Evolutionary conservation across 2,797 vertebrate species (phyloP), one percentile per base, ranked within the genome.

Genomic region (Neoniphon sammara): DNA sequence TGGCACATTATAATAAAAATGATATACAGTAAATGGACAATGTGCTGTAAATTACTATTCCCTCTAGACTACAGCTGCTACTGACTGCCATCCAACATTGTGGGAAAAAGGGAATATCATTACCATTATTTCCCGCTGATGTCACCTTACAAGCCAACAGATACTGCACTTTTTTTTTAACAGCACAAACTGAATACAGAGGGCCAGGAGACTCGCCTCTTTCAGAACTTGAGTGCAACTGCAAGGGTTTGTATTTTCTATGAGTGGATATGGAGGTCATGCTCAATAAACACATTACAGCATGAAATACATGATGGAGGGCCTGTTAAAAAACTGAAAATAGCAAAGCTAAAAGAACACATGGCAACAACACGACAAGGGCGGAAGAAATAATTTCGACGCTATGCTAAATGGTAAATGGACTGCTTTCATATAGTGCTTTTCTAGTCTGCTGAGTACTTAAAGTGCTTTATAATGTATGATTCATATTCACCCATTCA

Each of bases 71-170:
- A 75, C 60, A 72, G 75, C 64, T 66, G 46, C 63, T 5, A n/a
- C 60, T 83, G 72, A 73, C 27, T 44, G 21, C 50, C 76, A 71
- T 84, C 25, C 72, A 73, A 55, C 64, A 83, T 76, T 69, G 61
- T 15, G 3, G 81, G 64, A 76, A 81, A 72, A 78, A 85, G 78
- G 77, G 18, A 27, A 27, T 27, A 27, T 27, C 4, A 78, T 77
- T 70, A 42, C 20, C 75, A 71, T 80, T 70, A 82, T 77, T 74
- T 76, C 17, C 74, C 4, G 25, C 25, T 27, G 25, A 27, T 27
- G 4, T 27, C 78, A 68, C 65, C 53, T 63, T 36, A 66, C 53
- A 74, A 66, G 72, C 52, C 67, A 63, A 85, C 85, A 83, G 73
- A 66, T 27, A 76, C 73, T 21, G 55, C 27, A 55, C 18, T 20